Base-by-base conservation (phyloP, 2,888 invertebrate species). In the Campoplex capitator region DNA sequence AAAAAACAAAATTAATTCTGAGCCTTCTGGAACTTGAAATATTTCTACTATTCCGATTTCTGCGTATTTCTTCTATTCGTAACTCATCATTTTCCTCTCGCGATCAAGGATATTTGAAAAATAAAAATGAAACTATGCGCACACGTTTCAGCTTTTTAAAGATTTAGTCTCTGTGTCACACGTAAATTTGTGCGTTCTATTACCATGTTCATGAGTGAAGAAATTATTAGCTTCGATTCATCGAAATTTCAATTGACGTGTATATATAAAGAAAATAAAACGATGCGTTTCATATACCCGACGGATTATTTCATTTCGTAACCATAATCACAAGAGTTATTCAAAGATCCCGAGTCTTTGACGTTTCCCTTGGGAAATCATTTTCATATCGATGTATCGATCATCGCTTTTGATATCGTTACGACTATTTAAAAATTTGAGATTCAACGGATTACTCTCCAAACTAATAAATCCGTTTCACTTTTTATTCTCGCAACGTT, bases 241-340 rank as follows among this genome's bases (percentile, higher is more conserved):
- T 48, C n/a, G 62, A 80, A 71, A 84, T 79, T 80, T 84, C 65
- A 58, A 85, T 71, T 77, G 81, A 81, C 78, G 80, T 81, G 76
- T 81, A 81, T 81, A 80, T 76, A 85, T 32, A 28, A 71, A 48
- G 8, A 32, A 48, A 86, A 86, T 78, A 82, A 82, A 86, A 70
- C 48, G 79, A 86, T 74, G 85, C 85, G 78, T 86, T 86, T 86
- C 79, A 83, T 86, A 83, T 86, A 86, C 82, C 82, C 82, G 32
- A 85, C 62, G 48, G 8, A 16, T 23, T 58, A 2, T 56, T 35
- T 85, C 74, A 58, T 67, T 35, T 74, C 35, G 6, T 35, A 68
- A 51, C 1, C 38, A 38, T 6, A 38, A 38, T 4, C 6, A 38
- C 38, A 35, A 48, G 28, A 9, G 45, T 70, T 16, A 16, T 68